phyloP scores from a whole-genome alignment of 2,113 vertebrate species.

The Amazona guildingii region DNA sequence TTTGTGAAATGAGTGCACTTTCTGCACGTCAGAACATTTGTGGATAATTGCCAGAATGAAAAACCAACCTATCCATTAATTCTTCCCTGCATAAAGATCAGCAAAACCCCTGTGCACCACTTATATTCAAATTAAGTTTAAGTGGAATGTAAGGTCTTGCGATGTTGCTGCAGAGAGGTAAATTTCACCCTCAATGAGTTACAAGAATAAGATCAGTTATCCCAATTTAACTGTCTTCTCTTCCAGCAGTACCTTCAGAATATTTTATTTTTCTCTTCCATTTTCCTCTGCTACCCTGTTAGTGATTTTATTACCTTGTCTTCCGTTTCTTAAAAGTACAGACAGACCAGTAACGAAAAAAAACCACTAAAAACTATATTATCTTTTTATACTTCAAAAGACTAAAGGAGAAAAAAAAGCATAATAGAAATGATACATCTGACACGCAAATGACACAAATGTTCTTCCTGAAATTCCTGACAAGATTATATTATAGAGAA shows the following conservation, averaged over 20 bases:
- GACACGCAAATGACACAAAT: neutral
- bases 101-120: neutral
- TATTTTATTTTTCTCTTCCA: neutral
- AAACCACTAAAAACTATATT: neutral
- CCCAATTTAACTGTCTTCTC: slow-evolving; percentile 6
- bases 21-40: neutral
- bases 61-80: neutral
- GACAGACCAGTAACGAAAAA: neutral
- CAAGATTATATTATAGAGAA: neutral
- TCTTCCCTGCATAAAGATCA: neutral
- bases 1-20: neutral
- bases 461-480: neutral
- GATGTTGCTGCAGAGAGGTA: neutral
- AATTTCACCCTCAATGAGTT: neutral
- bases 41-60: neutral
- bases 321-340: neutral
- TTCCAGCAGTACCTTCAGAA: neutral
- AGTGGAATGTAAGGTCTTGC: slow-evolving; percentile 19
- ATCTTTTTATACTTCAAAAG: neutral
- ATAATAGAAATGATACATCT: neutral
- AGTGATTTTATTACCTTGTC: neutral
- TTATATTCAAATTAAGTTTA: slow-evolving; percentile 32
- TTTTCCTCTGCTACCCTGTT: neutral
- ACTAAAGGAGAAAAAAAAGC: neutral
- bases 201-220: slow-evolving; percentile 34